Evolutionary conservation across 2,797 vertebrate species (phyloP).

Genomic region (Morelia viridis): DNA sequence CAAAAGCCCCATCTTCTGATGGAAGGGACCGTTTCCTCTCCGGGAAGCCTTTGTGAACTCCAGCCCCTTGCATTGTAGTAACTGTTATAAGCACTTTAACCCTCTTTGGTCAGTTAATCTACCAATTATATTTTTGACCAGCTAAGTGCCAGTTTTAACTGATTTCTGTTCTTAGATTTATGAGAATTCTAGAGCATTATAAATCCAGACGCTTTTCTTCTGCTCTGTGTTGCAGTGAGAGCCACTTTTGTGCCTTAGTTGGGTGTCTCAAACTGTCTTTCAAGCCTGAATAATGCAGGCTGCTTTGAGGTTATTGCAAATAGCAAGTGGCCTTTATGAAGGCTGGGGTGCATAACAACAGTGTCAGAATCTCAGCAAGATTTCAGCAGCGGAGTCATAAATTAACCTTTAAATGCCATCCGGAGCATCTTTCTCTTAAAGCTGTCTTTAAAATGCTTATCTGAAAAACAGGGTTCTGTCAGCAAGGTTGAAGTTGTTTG

Average conservation of each 20-base stretch:
- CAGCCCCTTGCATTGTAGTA: not conserved
- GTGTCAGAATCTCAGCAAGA: constrained; percentile 34
- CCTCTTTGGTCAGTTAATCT: not conserved
- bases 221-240: not conserved
- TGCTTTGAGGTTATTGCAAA: constrained; percentile 23
- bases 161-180: not conserved
- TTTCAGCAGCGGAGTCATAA: constrained; percentile 14
- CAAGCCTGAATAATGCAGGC: constrained; percentile 19
- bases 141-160: not conserved
- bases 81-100: not conserved
- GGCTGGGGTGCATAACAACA: constrained; percentile 7
- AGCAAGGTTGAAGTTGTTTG: constrained; percentile 23
- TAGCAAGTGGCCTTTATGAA: constrained; percentile 26
- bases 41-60: not conserved
- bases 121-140: not conserved
- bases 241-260: constrained; percentile 2
- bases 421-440: constrained; percentile 19
- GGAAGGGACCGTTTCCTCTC: not conserved
- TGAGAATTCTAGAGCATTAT: not conserved
- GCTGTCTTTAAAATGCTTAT: constrained; percentile 20
- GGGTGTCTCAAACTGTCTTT: not conserved
- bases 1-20: not conserved
- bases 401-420: constrained; percentile 36
- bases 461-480: constrained; percentile 19
- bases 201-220: not conserved